Base-by-base conservation (phyloP, 2,888 invertebrate species). In the Erannis defoliaria region DNA sequence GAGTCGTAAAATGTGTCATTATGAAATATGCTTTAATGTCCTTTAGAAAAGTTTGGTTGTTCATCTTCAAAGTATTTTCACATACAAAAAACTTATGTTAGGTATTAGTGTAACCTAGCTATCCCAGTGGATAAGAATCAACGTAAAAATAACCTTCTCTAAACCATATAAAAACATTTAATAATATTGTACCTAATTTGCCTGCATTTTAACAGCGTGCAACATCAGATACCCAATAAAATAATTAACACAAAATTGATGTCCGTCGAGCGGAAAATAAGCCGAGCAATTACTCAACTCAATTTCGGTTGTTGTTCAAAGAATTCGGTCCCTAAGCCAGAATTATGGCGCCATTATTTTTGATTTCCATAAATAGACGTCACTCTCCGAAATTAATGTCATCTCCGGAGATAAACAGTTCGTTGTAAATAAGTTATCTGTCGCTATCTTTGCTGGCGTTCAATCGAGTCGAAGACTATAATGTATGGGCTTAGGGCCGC, bases 381-480 rank as follows among this genome's bases (percentile, higher is more conserved):
- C 64, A 60, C 51, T 63, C 58, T 63, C 46, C 63, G 33, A 42
- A 62, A 69, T 69, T 51, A 62, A 70, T 70, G 64, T 68, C 68
- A 74, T 66, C 54, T 58, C 40, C 50, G 51, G 74, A 72, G 68
- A 77, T 76, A 77, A 79, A 79, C 78, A 81, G 80, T 78, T 79
- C 70, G 68, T 71, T 78, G 80, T 82, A 85, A 87, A 82, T 78
- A 84, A 86, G 85, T 84, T 87, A 86, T 88, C 85, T 79, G 76
- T 79, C 77, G 81, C 80, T 73, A 82, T 85, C 84, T 86, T 80
- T 76, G 75, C 71, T 76, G 80, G 75, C 75, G 81, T 80, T 87
- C 87, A 85, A 88, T 68, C 80, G 79, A 75, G 73, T 80, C 77
- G 76, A 82, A 85, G 85, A 82, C 84, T 85, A 73, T 83, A 85